Evolutionary conservation across 2,888 invertebrate species (phyloP).

Genomic region (Synergus laeviventris): DNA sequence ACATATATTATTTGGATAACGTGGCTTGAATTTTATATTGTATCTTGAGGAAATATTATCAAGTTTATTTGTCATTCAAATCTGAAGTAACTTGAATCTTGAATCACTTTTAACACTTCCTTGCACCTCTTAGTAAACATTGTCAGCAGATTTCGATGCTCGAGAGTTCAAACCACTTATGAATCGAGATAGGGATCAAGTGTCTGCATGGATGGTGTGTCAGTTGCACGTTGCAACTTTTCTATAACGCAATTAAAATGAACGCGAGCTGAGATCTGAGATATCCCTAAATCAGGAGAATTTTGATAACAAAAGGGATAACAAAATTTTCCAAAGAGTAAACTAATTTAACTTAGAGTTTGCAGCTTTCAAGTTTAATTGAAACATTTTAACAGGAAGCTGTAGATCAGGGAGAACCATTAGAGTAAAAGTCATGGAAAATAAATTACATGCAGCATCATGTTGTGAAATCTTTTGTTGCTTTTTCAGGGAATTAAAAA

Average conservation of each 20-base stretch:
- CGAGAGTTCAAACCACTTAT: slow-evolving; percentile 14
- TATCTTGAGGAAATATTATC: background rate
- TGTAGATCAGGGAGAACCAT: background rate
- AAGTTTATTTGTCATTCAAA: slow-evolving; percentile 24
- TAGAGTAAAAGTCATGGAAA: background rate
- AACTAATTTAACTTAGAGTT: background rate
- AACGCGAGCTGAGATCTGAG: background rate
- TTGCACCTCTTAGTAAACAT: slow-evolving; percentile 21
- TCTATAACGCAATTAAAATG: background rate
- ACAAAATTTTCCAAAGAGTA: background rate
- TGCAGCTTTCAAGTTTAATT: background rate
- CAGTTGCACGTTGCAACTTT: background rate
- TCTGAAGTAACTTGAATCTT: slow-evolving; percentile 12
- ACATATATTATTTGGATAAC: background rate
- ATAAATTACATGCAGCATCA: no score
- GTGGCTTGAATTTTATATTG: slow-evolving; percentile 6
- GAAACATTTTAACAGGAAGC: background rate
- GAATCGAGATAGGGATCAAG: slow-evolving; percentile 21
- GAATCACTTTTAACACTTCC: slow-evolving; percentile 28
- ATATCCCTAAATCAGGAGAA: background rate
- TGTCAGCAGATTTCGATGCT: slow-evolving; percentile 23
- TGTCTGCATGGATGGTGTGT: slow-evolving; percentile 9
- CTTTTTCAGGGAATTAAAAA: no score
- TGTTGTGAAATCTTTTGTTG: no score
- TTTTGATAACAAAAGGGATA: background rate